Conservation (phyloP, 2,888 invertebrate genomes). For the Germaria angustata region DNA sequence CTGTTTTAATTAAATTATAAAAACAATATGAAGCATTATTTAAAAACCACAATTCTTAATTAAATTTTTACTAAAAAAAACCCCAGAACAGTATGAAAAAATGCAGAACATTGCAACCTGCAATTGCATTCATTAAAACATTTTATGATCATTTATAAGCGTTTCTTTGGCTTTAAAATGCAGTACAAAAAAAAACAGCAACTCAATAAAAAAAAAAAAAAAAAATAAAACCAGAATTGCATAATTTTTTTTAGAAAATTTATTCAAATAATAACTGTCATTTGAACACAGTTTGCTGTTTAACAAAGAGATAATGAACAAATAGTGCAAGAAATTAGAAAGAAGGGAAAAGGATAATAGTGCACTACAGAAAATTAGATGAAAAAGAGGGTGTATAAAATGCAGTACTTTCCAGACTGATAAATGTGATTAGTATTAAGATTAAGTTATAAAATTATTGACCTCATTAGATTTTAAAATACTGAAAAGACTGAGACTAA, state of each 20-base stretch:
- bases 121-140: constrained; percentile 19
- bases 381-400: neutral
- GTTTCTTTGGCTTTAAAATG: constrained; percentile 48
- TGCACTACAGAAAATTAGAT: neutral
- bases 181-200: neutral
- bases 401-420: too few species aligned
- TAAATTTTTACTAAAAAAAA: constrained; percentile 51
- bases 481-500: too few species aligned
- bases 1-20: constrained; percentile 66
- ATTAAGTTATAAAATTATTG: too few species aligned
- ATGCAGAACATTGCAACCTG: constrained; percentile 28
- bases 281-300: constrained; percentile 53
- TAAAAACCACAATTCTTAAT: constrained; percentile 66
- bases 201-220: neutral
- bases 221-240: neutral
- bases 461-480: too few species aligned
- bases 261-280: constrained; percentile 60
- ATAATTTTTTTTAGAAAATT: constrained; percentile 45
- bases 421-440: too few species aligned
- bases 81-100: neutral
- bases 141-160: constrained; percentile 36
- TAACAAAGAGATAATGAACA: constrained; percentile 2
- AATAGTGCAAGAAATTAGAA: constrained; percentile 3
- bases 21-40: constrained; percentile 63
- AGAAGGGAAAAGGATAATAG: neutral